Base-by-base conservation (phyloP, 2,113 vertebrate genomes). In the Sorex araneus region DNA sequence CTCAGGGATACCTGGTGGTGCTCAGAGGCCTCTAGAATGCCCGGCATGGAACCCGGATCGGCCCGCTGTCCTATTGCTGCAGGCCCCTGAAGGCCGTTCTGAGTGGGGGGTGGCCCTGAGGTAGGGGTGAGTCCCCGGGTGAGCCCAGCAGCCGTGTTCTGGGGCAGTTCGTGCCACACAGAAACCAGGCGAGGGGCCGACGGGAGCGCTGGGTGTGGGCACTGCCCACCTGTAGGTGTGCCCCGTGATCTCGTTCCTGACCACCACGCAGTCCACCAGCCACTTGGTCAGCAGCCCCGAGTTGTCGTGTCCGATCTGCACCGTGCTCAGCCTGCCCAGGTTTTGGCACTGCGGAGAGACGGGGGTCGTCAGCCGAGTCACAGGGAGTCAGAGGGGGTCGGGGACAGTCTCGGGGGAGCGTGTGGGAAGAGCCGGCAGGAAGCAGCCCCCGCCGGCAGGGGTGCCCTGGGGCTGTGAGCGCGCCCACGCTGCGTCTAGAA, bases 191-290 rank as follows among this genome's bases (percentile, higher is more conserved):
- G 40, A 40, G 40, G 40, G 40, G 40, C 40, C 3, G 7, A 40
- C 40, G 7, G 40, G 40, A 40, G 40, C 4, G 40, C 40, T n/a
- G 40, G 40, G 40, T 40, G 40, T 40, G 40, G 40, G 2, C 18
- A 19, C 57, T 6, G 92, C 98, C 98, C 97, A 99, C 99, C 98
- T 99, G 97, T 99, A 99, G 0, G 98, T 99, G 94, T 99, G 99
- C 94, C 99, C 99, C 6, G 99, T 99, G 94, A 99, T 99, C 98
- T 99, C 99, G 79, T 99, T 99, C 94, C 99, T 98, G 95, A 99
- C 99, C 98, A 99, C 98, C 97, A 99, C 99, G 76, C 98, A 99
- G 97, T 99, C 99, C 94, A 99, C 99, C 89, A 99, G 98, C 99
- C 99, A 99, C 97, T 99, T 99, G 96, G 99, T 99, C 95, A 99